Conservation (phyloP, 1,140 invertebrate species). For the Drosophila guanche region DNA sequence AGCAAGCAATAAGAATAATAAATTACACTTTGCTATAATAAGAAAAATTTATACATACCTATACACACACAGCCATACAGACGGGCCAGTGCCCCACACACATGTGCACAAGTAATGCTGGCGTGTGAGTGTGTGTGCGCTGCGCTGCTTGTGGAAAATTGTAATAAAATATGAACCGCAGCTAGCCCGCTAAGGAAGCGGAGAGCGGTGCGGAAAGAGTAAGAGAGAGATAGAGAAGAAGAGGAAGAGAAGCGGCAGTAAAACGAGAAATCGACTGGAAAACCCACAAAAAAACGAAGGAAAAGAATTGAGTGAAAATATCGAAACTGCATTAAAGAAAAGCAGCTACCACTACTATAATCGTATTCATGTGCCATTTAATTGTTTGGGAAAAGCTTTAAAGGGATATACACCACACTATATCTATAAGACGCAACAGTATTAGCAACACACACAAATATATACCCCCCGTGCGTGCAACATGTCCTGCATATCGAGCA, state of each 20-base stretch:
- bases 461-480: slow-evolving; percentile 28
- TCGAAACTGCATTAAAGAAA: slow-evolving; percentile 39
- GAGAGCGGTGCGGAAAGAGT: too few species aligned
- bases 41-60: slow-evolving; percentile 77
- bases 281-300: slow-evolving; percentile 61
- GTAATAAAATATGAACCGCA: slow-evolving; percentile 80
- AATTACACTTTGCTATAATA: slow-evolving; percentile 83
- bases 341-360: too few species aligned
- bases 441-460: slow-evolving; percentile 49
- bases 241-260: slow-evolving; percentile 25
- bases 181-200: background rate
- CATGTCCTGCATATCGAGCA: slow-evolving; percentile 83
- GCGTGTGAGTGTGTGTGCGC: slow-evolving; percentile 49
- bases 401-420: slow-evolving; percentile 33
- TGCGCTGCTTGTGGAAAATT: slow-evolving; percentile 62
- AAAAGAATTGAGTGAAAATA: slow-evolving; percentile 54
- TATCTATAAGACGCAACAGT: slow-evolving; percentile 52
- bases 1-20: slow-evolving; percentile 82
- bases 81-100: slow-evolving; percentile 32
- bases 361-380: slow-evolving; percentile 30
- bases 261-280: slow-evolving; percentile 41
- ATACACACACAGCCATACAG: slow-evolving; percentile 31
- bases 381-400: slow-evolving; percentile 26
- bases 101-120: slow-evolving; percentile 61
- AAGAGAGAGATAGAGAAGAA: slow-evolving; percentile 5